Evolutionary conservation across 2,797 vertebrate genomes (phyloP), one percentile per base, ranked within the genome.

Genomic region (Chelonia mydas): DNA sequence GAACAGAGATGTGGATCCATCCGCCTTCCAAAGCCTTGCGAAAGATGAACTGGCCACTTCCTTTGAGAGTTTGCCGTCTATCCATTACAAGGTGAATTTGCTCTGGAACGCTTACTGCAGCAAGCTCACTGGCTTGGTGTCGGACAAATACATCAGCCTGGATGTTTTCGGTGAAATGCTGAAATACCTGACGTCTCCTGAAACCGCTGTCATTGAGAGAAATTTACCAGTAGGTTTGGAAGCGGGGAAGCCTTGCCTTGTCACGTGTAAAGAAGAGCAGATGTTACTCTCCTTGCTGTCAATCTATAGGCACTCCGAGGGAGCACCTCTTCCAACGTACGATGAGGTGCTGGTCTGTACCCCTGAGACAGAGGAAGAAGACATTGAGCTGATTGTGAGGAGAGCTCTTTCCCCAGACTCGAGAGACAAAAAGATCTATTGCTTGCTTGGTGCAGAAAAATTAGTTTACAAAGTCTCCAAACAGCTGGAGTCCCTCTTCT

Each of bases 341-440:
- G 98, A 99, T 6, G 98, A 99, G 93, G 97, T 99, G 47, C 94
- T 99, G 21, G 96, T 98, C 78, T 99, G 98, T 94, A 97, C 97
- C 23, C 97, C 98, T 16, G 93, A 98, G 54, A 99, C 98, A 45
- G 96, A 98, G 47, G 97, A 98, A 86, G 98, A 99, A 74, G 98
- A 98, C 72, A 98, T 98, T 16, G 98, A 99, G 93, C 98, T 99
- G 87, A 98, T 99, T 72, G 96, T 99, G 16, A 97, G 97, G 17
- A 97, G 98, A 86, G 98, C 98, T 77, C 96, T 99, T 12, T 84
- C 95, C 59, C 94, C 93, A 50, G 89, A 87, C 17, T 85, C 90
- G 45, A 53, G 9, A 76, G 82, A 33, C 54, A 95, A 81, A 55
- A 98, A 98, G 97, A 98, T 99, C 76, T 98, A 98, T 89, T 98